Evolutionary conservation across 2,888 invertebrate species (phyloP), one percentile per base, ranked within the genome.

Genomic region (Lysandra bellargus): DNA sequence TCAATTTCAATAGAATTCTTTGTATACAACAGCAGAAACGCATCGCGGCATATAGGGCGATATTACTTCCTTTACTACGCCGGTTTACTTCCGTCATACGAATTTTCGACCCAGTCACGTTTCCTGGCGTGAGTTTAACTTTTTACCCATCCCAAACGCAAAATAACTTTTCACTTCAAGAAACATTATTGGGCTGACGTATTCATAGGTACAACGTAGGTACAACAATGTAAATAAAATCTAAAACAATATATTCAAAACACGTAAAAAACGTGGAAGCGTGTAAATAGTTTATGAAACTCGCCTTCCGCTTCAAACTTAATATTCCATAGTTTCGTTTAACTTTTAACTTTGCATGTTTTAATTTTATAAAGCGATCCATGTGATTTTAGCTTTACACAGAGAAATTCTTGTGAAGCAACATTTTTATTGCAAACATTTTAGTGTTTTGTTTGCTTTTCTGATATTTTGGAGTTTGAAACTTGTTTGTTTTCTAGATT

Each of bases 391-490:
- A 75, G 49, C 53, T 75, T 75, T 75, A 49, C 33, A 76, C 57
- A 57, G 30, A 23, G 53, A 86, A 87, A 90, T 91, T 87, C 86
- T 86, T 87, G 81, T 77, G 33, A 53, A 73, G 82, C 83, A 82
- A 87, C 85, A 87, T 89, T 90, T 90, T 89, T 88, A 86, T 84
- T 85, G 81, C 79, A 80, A 88, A 90, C 89, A 90, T 87, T 88
- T 84, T 86, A 85, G 83, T 83, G 85, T 85, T 86, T 85, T 84
- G 85, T 78, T 81, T 79, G 82, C 87, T 89, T 88, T 90, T 89
- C 87, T 88, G 86, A 87, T 69, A 69, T 69, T 69, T 69, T 88
- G 86, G 88, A 90, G 88, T 90, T 91, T 88, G 81, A 79, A 83
- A 57, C 57, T 17, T 17, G 57, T 53, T 53, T 53, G 53, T 17